phyloP scores from a whole-genome alignment of 2,888 invertebrate species.

The Mythimna pallens region DNA sequence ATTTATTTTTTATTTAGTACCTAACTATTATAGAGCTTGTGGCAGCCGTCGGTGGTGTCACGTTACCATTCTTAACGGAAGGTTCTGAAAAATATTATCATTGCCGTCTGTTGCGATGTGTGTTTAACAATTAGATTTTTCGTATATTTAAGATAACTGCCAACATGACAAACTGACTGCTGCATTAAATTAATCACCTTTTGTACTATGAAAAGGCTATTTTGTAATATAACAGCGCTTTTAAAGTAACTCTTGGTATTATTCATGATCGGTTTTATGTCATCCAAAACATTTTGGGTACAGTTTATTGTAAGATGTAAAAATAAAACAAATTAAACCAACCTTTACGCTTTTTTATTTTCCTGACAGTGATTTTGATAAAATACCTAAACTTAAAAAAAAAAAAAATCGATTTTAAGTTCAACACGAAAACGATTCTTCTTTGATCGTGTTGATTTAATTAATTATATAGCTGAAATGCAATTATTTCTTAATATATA shows the following conservation, averaged over 20 bases:
- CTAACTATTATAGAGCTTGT: conserved; percentile 75
- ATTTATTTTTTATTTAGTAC: conserved; percentile 69
- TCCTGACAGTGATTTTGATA: background rate
- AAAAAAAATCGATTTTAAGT: background rate
- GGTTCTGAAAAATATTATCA: conserved; percentile 59
- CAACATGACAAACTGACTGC: conserved; percentile 80
- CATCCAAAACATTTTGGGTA: conserved; percentile 44
- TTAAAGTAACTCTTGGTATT: conserved; percentile 15
- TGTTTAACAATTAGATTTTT: conserved; percentile 57
- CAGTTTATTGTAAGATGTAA: conserved; percentile 22
- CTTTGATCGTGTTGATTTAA: too few species aligned
- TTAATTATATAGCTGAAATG: background rate
- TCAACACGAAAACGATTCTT: too few species aligned
- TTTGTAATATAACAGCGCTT: conserved; percentile 47
- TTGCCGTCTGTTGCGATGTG: conserved; percentile 54
- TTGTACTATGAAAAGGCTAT: conserved; percentile 42
- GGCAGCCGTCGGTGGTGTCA: conserved; percentile 89
- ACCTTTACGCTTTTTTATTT: conserved; percentile 18
- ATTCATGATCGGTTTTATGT: conserved; percentile 32
- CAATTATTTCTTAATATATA: too few species aligned
- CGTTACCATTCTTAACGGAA: conserved; percentile 84
- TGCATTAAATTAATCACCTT: conserved; percentile 65
- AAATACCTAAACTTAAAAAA: background rate
- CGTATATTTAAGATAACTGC: conserved; percentile 62
- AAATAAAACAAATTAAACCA: conserved; percentile 33